phyloP scores from a whole-genome alignment of 2,888 invertebrate species.

The Tipula vernalis region DNA sequence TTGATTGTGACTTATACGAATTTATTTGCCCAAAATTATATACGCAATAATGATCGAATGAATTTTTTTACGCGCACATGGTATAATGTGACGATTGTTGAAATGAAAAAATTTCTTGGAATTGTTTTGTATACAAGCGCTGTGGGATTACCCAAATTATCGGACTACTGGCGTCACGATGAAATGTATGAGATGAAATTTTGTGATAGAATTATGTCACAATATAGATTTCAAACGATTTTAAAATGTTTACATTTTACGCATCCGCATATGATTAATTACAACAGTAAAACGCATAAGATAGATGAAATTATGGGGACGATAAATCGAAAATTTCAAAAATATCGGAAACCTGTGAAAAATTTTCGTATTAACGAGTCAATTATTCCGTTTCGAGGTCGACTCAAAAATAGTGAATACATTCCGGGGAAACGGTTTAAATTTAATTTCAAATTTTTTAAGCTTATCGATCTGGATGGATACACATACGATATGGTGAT shows the following conservation, averaged over 20 bases:
- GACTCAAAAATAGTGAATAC: not conserved
- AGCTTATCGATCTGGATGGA: not conserved
- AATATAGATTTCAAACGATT: not conserved
- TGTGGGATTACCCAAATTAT: not conserved
- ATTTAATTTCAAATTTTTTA: not conserved
- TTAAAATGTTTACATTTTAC: not conserved
- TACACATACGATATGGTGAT: not conserved
- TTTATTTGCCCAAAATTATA: not conserved
- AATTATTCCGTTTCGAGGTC: not conserved
- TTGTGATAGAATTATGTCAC: not conserved
- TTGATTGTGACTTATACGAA: not conserved
- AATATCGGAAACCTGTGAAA: not conserved
- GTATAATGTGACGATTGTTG: not conserved
- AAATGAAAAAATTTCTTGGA: not conserved
- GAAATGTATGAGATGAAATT: not conserved
- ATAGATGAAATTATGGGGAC: not conserved
- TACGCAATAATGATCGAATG: not conserved
- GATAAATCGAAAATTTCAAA: not conserved
- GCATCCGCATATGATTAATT: not conserved
- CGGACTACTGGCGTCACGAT: not conserved
- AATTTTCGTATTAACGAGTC: not conserved
- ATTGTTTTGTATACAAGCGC: not conserved
- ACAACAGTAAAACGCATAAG: not conserved
- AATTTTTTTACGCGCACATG: not conserved
- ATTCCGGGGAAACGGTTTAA: not conserved